Evolutionary conservation across 2,888 invertebrate species (phyloP), one percentile per base, ranked within the genome.

Genomic region (Athalia cordata): DNA sequence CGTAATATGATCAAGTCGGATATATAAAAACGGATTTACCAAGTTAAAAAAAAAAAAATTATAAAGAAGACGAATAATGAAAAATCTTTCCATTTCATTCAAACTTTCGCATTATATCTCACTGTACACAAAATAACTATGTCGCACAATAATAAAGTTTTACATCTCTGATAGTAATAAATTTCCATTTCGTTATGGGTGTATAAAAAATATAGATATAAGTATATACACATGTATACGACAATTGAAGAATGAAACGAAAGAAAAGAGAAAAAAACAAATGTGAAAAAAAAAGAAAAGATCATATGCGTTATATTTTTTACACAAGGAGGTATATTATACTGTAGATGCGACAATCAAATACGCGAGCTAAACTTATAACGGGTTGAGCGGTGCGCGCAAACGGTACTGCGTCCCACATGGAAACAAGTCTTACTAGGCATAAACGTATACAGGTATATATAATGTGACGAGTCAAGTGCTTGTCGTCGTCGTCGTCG

Each of bases 351-450:
- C 59, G 59, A 72, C 68, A 72, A 59, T 59, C 57, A 45, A 59
- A 59, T 72, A 70, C 50, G 57, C 59, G 78, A 79, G 80, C 80
- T 83, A 83, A 84, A 85, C 80, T 83, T 80, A 80, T 85, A 85
- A 86, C 84, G 83, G 83, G 68, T 76, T 77, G 78, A n/a, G 65
- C 61, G 62, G 65, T 61, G 70, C 77, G 64, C 70, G 66, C 55
- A 78, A 83, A 85, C 86, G 83, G 84, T 85, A 85, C 82, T 81
- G 82, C 81, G 85, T 84, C 84, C 85, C 84, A 85, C 84, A 84
- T 85, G 83, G 82, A 82, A 84, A 83, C 83, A 80, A 83, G 81
- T 83, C 84, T 67, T 72, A 72, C 45, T 72, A 29, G 15, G 57
- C 72, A 47, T 72, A 47, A 59, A 43, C 57, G 72, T 59, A 59